phyloP scores from a whole-genome alignment of 2,888 invertebrate species.

The Neoaliturus tenellus region DNA sequence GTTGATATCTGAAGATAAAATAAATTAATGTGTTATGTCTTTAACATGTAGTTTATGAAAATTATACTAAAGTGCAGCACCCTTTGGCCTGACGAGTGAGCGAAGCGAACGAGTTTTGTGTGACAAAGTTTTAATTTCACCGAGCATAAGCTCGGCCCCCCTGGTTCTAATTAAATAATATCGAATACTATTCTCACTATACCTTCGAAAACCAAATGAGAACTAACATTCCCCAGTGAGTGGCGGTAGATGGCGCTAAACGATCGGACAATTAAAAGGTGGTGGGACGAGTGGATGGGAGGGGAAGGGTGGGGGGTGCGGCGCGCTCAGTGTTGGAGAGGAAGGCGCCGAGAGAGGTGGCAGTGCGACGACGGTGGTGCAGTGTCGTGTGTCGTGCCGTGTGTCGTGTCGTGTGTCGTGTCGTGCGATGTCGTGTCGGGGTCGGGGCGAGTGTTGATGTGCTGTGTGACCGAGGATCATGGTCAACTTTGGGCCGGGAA shows the following conservation, averaged over 20 bases:
- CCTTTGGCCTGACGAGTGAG: too few species aligned
- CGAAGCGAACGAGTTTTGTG: too few species aligned
- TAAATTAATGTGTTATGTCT: too few species aligned
- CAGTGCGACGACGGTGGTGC: not conserved
- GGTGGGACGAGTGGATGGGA: not conserved
- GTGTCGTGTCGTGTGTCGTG: not conserved
- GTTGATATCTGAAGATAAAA: too few species aligned
- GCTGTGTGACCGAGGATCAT: slow-evolving; percentile 28
- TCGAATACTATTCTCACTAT: too few species aligned
- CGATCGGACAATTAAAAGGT: slow-evolving; percentile 17
- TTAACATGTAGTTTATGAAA: too few species aligned
- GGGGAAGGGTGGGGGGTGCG: slow-evolving; percentile 6
- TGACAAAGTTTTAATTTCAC: too few species aligned
- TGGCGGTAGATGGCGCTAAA: slow-evolving; percentile 18
- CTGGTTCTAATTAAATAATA: too few species aligned
- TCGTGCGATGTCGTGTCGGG: not conserved
- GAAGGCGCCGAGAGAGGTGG: not conserved
- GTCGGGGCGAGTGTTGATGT: slow-evolving; percentile 49
- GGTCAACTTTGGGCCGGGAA: slow-evolving; percentile 30
- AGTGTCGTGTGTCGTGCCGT: not conserved
- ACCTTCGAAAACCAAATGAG: too few species aligned
- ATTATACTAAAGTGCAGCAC: too few species aligned
- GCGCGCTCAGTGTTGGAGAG: not conserved
- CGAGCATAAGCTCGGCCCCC: too few species aligned
- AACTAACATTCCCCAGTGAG: too few species aligned